Base-by-base conservation (phyloP, 2,888 invertebrate genomes). In the Agrochola circellaris region DNA sequence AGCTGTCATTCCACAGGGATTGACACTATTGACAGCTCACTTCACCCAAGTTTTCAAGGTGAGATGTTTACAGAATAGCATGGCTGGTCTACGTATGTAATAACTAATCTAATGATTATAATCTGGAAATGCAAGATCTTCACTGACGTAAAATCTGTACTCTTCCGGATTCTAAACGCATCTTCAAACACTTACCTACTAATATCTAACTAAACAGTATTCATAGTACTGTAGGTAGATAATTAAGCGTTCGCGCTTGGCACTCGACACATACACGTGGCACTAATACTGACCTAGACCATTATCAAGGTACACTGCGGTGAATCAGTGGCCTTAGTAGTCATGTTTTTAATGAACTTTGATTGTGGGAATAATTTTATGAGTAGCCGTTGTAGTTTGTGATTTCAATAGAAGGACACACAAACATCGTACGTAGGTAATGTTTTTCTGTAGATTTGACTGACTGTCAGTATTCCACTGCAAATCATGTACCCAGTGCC, bases 281-380 rank as follows among this genome's bases (percentile, higher is more conserved):
- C 51, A 17, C 42, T 3, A 58, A 26, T 51, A 42, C 54, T 83
- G 87, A 86, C 71, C 87, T 83, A 83, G 72, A 82, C 83, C 87
- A 78, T 86, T 86, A 78, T 66, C 87, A 86, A 83, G 83, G 83
- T 74, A 48, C 60, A 13, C 9, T 17, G 38, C 54, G 30, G 56
- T 83, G 83, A 83, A 73, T 86, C 86, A 82, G 60, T 77, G 34
- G 73, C 83, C 67, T 77, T 86, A 75, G 15, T 26, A 51, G 34
- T 61, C n/a, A 34, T 20, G 42, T 56, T 79, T 77, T 84, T 79
- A 62, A 64, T 80, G 54, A 84, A 84, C 62, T 84, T 79, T 84
- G 34, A 84, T 72, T 64, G 51, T 64, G 62, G 45, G 58, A 56
- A 65, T 58, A 51, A 26, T 17, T 75, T 76, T 17, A 45, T 77